phyloP scores from a whole-genome alignment of 2,797 vertebrate species.

The Zenarchopterus dispar region DNA sequence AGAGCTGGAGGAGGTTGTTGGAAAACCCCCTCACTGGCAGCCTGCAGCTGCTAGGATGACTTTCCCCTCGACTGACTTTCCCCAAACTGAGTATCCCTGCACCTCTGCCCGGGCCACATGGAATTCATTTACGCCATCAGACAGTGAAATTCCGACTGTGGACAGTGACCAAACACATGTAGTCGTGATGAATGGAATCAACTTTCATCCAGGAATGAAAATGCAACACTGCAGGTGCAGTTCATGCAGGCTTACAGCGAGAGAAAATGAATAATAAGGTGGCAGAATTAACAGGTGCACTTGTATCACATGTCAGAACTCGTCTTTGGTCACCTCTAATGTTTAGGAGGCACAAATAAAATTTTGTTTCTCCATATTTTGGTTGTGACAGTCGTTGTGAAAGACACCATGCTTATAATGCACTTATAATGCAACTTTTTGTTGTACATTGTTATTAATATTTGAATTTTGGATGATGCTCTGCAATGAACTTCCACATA shows the following conservation, averaged over 20 bases:
- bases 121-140: slow-evolving; percentile 79
- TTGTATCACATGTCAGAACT: slow-evolving; percentile 33
- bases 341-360: slow-evolving; percentile 45
- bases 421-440: too few relatives aligned
- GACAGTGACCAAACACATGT: slow-evolving; percentile 79
- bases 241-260: slow-evolving; percentile 23
- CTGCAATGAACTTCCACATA: slow-evolving; percentile 10
- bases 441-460: neutral
- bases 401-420: neutral
- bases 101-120: slow-evolving; percentile 79
- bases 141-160: slow-evolving; percentile 78
- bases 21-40: slow-evolving; percentile 77
- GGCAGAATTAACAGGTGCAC: slow-evolving; percentile 51
- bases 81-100: slow-evolving; percentile 75
- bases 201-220: slow-evolving; percentile 59
- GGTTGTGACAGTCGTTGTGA: neutral
- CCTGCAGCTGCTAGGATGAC: slow-evolving; percentile 69
- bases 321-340: slow-evolving; percentile 44
- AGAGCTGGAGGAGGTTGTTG: slow-evolving; percentile 72
- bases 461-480: slow-evolving; percentile 14
- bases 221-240: slow-evolving; percentile 49
- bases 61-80: slow-evolving; percentile 78
- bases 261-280: slow-evolving; percentile 30
- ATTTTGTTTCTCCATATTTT: slow-evolving; percentile 42
- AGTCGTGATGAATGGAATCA: slow-evolving; percentile 67